phyloP scores from a whole-genome alignment of 2,797 vertebrate genomes.

The Synanceia verrucosa region DNA sequence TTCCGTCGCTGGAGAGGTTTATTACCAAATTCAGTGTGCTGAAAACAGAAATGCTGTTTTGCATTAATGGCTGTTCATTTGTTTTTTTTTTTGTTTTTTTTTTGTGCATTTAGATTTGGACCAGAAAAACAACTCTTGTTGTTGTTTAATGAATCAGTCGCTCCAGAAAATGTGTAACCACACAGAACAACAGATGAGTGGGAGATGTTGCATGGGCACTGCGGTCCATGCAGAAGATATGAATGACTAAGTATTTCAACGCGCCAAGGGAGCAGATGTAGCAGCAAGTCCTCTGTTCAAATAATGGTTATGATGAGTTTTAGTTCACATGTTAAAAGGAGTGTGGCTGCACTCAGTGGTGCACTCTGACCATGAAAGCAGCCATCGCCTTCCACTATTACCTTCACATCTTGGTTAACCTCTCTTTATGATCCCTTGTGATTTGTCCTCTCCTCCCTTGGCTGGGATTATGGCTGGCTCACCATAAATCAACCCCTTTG shows the following conservation, averaged over 20 bases:
- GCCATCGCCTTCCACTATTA: not conserved
- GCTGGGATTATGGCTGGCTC: conserved; percentile 45
- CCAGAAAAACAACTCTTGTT: conserved; percentile 20
- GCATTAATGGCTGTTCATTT: not conserved
- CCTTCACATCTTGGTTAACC: not conserved
- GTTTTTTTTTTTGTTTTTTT: too few relatives aligned
- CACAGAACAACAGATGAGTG: conserved; percentile 56
- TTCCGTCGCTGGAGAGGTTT: too few relatives aligned
- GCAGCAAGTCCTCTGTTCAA: conserved; percentile 7
- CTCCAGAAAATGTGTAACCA: conserved; percentile 56
- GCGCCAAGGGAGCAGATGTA: conserved; percentile 30
- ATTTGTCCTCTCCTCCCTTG: conserved; percentile 18
- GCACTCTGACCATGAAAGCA: conserved; percentile 13
- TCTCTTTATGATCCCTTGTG: conserved; percentile 34
- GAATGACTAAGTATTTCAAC: conserved; percentile 50
- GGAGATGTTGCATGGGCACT: conserved; percentile 42
- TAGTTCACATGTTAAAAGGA: conserved; percentile 13
- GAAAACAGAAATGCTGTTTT: not conserved
- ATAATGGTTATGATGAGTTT: conserved; percentile 5
- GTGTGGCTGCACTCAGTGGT: not conserved
- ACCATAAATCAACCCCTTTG: conserved; percentile 49
- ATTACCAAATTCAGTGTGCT: too few relatives aligned
- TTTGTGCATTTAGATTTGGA: conserved; percentile 18
- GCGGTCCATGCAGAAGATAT: conserved; percentile 54
- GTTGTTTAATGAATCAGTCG: conserved; percentile 48